Evolutionary conservation across 1,140 invertebrate species (phyloP), one percentile per base, ranked within the genome.

Genomic region (Drepana arcuata): DNA sequence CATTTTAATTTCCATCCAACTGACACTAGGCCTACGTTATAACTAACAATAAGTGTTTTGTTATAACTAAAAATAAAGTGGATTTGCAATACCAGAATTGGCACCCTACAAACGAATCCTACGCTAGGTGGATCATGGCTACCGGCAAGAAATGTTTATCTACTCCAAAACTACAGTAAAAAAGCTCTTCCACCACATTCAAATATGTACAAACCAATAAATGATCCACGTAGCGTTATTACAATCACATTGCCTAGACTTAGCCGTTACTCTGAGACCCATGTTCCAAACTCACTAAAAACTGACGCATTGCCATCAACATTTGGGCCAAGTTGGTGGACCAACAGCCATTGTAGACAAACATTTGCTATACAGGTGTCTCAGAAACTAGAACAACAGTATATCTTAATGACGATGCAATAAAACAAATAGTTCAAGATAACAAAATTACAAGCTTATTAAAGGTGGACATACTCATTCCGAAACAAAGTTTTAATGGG

Each of bases 191-290:
- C 11, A 10, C 9, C 9, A 25, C 9, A 25, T 25, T 25, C 24
- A 9, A 10, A 7, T 25, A 18, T n/a, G n/a, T n/a, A n/a, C n/a
- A n/a, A n/a, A 21, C n/a, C 9, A 32, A 16, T 18, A 37, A 51
- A 42, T 43, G 30, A 45, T 41, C 34, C 41, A 49, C 42, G 41
- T 47, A 37, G 25, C 33, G 25, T 32, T 34, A 55, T 42, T 46
- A 57, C 45, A 55, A 62, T 68, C 60, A 64, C 58, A 68, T 49
- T 44, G 52, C 48, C 52, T 46, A 53, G 63, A 63, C 61, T 60
- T 65, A 56, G 56, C 67, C 57, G 56, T 52, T 71, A 65, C 16
- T 52, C 65, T 71, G 61, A 71, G 67, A 71, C 63, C 63, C 64
- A 67, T 53, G 33, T 53, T 64, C 48, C 51, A 37, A 50, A 39